Conservation (phyloP, 2,113 vertebrate species). For the Uropsilus gracilis region DNA sequence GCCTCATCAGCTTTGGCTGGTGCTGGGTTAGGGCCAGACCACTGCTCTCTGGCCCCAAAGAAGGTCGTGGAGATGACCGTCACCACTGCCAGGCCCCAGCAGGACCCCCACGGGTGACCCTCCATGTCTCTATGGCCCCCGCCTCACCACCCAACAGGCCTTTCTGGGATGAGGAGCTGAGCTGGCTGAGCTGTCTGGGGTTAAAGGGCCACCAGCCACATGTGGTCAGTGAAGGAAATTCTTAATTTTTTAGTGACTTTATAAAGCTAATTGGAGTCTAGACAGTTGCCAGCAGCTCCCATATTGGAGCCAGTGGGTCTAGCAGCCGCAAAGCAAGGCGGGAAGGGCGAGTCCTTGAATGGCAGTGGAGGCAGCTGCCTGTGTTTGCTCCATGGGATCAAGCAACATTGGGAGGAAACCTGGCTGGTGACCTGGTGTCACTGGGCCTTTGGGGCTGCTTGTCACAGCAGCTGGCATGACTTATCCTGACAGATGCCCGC, state of each 20-base stretch:
- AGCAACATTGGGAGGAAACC: background rate
- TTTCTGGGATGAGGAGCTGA: rapidly evolving
- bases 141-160: rapidly evolving
- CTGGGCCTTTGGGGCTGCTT: background rate
- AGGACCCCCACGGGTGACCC: background rate
- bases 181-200: rapidly evolving
- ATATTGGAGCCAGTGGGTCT: background rate
- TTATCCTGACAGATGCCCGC: background rate
- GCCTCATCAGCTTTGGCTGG: background rate
- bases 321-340: background rate
- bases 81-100: background rate
- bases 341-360: background rate
- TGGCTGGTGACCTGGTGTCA: rapidly evolving
- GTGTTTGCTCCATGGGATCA: background rate
- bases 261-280: background rate
- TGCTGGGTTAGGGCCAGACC: background rate
- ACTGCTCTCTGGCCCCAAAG: background rate
- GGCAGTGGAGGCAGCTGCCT: background rate
- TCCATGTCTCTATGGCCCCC: rapidly evolving
- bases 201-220: background rate
- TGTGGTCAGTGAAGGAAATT: background rate
- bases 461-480: background rate
- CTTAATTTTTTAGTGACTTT: background rate
- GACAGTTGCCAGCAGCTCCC: too few species aligned
- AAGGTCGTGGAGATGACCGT: background rate